These are phyloP conservation scores for Mythimna loreyi DNA, from an alignment of 2,888 invertebrate genomes.

Conservation along the genomic window DNA sequence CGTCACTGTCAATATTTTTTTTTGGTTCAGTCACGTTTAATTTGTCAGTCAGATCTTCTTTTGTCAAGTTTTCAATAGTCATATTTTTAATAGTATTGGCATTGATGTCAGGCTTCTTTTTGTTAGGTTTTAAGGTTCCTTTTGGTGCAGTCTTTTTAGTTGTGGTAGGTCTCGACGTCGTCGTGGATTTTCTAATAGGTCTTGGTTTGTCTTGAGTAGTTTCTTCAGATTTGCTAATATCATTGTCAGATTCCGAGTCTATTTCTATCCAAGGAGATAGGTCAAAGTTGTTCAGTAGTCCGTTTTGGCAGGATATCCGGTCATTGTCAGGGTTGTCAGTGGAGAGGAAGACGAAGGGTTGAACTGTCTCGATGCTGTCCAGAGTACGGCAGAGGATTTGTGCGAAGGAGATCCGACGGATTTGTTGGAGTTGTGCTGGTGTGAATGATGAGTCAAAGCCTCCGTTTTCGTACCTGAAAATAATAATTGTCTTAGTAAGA, in stretches of 20 bases:
- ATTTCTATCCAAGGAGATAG: conserved; percentile 92
- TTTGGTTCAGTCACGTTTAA: conserved; percentile 60
- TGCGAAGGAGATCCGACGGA: conserved; percentile 93
- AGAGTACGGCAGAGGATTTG: conserved; percentile 93
- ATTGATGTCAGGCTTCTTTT: conserved; percentile 67
- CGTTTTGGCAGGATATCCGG: conserved; percentile 90
- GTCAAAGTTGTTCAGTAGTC: conserved; percentile 90
- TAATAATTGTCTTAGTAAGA: neutral
- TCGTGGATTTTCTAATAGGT: conserved; percentile 71
- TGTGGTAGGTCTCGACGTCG: conserved; percentile 66
- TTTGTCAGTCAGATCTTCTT: conserved; percentile 61
- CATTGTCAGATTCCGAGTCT: conserved; percentile 80
- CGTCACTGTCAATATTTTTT: conserved; percentile 65
- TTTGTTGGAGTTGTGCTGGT: conserved; percentile 94
- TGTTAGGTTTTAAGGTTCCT: conserved; percentile 60
- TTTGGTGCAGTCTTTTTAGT: conserved; percentile 70
- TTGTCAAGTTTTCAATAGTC: conserved; percentile 63
- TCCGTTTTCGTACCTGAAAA: conserved; percentile 94
- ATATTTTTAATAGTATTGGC: conserved; percentile 68
- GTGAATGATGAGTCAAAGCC: conserved; percentile 94
- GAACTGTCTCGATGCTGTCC: conserved; percentile 92
- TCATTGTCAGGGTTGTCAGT: conserved; percentile 91
- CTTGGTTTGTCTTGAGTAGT: conserved; percentile 65
- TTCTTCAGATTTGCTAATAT: conserved; percentile 80
- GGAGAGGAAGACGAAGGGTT: conserved; percentile 93